Evolutionary conservation across 1,140 invertebrate species (phyloP).

Genomic region (Pogonus chalceus): DNA sequence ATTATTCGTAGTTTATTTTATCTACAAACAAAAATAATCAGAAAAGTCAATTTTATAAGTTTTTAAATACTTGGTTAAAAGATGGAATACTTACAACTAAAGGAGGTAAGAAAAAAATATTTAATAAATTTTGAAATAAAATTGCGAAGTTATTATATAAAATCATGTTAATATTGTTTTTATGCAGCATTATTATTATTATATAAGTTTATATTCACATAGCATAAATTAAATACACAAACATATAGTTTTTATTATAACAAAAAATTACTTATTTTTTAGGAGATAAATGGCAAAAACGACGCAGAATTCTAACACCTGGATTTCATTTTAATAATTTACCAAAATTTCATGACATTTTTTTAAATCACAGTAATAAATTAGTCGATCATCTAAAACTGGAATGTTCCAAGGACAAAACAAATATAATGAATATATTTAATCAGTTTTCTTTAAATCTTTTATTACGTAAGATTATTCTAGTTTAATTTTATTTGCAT

Average conservation of each 20-base stretch:
- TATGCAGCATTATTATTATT: not conserved
- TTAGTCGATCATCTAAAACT: too few relatives aligned
- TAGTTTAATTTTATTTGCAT: too few relatives aligned
- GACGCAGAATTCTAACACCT: conserved; percentile 67
- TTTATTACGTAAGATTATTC: too few relatives aligned
- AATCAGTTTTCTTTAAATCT: too few relatives aligned
- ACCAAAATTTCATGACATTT: conserved; percentile 66
- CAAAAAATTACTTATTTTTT: too few relatives aligned
- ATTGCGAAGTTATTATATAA: not conserved
- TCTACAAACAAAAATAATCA: not conserved
- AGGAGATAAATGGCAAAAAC: conserved; percentile 61
- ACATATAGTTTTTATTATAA: too few relatives aligned
- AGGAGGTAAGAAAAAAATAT: not conserved
- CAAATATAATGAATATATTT: too few relatives aligned
- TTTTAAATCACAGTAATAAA: too few relatives aligned
- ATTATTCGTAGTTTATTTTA: not conserved
- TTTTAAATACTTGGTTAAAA: conserved; percentile 1
- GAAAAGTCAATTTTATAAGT: conserved; percentile 8
- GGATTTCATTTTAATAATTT: conserved; percentile 77
- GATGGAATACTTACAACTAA: not conserved
- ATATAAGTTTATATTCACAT: not conserved
- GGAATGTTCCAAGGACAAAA: too few relatives aligned
- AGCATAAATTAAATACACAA: not conserved
- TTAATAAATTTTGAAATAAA: not conserved
- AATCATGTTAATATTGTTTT: not conserved